These are phyloP conservation scores for Sebastes iracundus DNA, from an alignment of 2,797 vertebrate species.

Conservation along the genomic window DNA sequence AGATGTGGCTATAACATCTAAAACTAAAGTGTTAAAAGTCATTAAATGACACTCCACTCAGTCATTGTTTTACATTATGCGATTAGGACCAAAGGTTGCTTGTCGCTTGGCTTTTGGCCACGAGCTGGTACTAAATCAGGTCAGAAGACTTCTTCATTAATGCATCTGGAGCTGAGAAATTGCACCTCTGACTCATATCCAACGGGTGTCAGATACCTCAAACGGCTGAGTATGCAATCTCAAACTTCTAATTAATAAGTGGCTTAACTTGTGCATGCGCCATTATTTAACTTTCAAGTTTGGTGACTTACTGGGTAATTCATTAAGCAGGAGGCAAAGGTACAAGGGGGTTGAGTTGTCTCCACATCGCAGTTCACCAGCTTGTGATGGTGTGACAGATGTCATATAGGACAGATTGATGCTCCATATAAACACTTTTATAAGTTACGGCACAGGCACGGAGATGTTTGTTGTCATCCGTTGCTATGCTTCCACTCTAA, in stretches of 20 bases:
- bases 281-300: conserved; percentile 19
- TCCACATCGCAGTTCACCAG: conserved; percentile 18
- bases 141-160: conserved; percentile 56
- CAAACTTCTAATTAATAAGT: conserved; percentile 18
- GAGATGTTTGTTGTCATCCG: conserved; percentile 48
- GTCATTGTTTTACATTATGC: conserved; percentile 65
- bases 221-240: conserved; percentile 2
- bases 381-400: conserved; percentile 55
- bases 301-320: conserved; percentile 6
- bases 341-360: conserved; percentile 9
- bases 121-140: conserved; percentile 56
- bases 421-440: conserved; percentile 41
- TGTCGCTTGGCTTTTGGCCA: conserved; percentile 61
- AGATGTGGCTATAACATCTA: conserved; percentile 32
- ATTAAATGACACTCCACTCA: conserved; percentile 67
- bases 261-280: neutral
- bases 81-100: conserved; percentile 57
- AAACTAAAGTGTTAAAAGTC: conserved; percentile 57
- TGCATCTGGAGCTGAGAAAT: conserved; percentile 29
- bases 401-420: conserved; percentile 58
- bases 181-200: conserved; percentile 19
- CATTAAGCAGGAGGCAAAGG: conserved; percentile 33
- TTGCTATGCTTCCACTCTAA: conserved; percentile 24
- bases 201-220: conserved; percentile 25
- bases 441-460: conserved; percentile 26